phyloP scores from a whole-genome alignment of 2,888 invertebrate genomes.

The Crocallis elinguaria region DNA sequence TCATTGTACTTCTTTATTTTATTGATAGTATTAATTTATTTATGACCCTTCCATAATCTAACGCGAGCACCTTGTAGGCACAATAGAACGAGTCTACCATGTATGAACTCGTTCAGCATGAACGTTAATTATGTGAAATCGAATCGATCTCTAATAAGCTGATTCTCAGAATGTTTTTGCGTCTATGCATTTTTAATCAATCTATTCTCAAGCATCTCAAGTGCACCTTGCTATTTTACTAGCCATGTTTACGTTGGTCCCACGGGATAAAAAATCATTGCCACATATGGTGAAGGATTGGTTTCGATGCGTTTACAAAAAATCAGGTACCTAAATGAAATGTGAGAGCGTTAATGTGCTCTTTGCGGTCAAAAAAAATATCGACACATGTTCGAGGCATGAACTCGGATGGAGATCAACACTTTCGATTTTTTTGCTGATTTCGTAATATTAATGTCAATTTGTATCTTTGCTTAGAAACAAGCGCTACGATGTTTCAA shows the following conservation, averaged over 20 bases:
- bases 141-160: slow-evolving; percentile 41
- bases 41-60: not conserved
- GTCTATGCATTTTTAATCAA: slow-evolving; percentile 42
- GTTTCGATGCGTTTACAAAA: slow-evolving; percentile 48
- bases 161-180: slow-evolving; percentile 36
- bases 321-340: slow-evolving; percentile 61
- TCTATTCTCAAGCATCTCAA: slow-evolving; percentile 33
- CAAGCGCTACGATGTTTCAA: slow-evolving; percentile 5
- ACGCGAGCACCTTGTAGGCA: no score
- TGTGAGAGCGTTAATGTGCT: slow-evolving; percentile 49
- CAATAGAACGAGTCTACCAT: no score
- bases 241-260: slow-evolving; percentile 13
- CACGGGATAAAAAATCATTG: slow-evolving; percentile 34
- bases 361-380: slow-evolving; percentile 34
- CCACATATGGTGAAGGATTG: slow-evolving; percentile 50
- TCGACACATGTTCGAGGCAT: slow-evolving; percentile 40
- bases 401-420: slow-evolving; percentile 30
- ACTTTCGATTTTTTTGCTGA: slow-evolving; percentile 17
- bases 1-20: no score
- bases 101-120: not conserved
- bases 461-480: not conserved
- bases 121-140: slow-evolving; percentile 48
- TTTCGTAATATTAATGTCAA: not conserved
- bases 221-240: slow-evolving; percentile 22
- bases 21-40: not conserved